phyloP scores from a whole-genome alignment of 2,888 invertebrate species.

The Steinernema hermaphroditum region DNA sequence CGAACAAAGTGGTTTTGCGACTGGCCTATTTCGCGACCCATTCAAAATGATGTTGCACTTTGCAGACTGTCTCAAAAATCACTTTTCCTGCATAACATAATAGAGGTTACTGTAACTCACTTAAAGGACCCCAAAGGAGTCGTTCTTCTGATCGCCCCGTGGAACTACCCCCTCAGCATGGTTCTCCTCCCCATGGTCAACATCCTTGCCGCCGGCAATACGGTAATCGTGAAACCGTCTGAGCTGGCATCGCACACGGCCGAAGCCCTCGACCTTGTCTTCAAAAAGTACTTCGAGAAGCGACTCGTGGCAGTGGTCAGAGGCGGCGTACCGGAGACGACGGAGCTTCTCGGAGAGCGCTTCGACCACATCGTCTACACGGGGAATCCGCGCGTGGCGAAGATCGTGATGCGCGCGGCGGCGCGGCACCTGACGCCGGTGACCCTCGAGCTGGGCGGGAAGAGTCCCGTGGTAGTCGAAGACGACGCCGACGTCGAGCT shows the following conservation, averaged over 20 bases:
- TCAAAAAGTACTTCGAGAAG: slow-evolving; percentile 79
- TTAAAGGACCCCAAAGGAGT: too few species aligned
- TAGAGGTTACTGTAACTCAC: too few species aligned
- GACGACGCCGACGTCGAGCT: slow-evolving; percentile 76
- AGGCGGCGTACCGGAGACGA: slow-evolving; percentile 84
- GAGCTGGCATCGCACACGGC: slow-evolving; percentile 80
- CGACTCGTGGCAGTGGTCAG: slow-evolving; percentile 75
- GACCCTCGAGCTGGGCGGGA: slow-evolving; percentile 84
- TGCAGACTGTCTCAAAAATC: too few species aligned
- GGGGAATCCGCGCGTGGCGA: slow-evolving; percentile 79
- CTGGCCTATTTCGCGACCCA: too few species aligned
- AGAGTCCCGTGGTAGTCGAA: slow-evolving; percentile 88
- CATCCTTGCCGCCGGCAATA: slow-evolving; percentile 72
- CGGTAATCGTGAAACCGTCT: slow-evolving; percentile 86
- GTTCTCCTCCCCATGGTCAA: slow-evolving; percentile 41
- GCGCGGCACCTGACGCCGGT: slow-evolving; percentile 88
- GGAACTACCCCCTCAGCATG: slow-evolving; percentile 93
- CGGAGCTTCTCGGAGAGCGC: slow-evolving; percentile 80
- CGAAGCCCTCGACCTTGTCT: slow-evolving; percentile 75
- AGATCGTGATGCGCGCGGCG: slow-evolving; percentile 84
- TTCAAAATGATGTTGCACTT: too few species aligned
- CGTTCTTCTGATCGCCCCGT: slow-evolving; percentile 80
- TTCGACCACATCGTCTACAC: slow-evolving; percentile 98
- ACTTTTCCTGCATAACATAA: too few species aligned
- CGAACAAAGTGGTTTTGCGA: too few species aligned